These are phyloP conservation scores for Schrankia costaestrigalis DNA, from an alignment of 2,888 invertebrate species.

Conservation along the genomic window DNA sequence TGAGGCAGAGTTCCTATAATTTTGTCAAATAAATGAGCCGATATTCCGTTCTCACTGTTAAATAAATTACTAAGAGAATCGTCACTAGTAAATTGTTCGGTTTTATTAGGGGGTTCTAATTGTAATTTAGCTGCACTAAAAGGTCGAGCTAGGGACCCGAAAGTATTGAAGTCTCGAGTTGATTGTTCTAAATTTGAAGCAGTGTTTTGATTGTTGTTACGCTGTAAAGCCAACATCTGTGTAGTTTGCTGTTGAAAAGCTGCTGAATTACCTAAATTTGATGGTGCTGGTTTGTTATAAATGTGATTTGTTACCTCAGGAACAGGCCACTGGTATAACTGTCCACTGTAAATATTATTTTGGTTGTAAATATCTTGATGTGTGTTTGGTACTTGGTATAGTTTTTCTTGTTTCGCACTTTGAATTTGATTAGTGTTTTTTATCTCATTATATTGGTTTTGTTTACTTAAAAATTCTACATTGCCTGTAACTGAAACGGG, in stretches of 20 bases:
- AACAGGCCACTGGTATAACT: constrained; percentile 66
- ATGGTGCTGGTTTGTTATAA: constrained; percentile 52
- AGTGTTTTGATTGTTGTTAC: constrained; percentile 20
- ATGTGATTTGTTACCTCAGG: constrained; percentile 66
- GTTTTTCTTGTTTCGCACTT: no score
- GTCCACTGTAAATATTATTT: constrained; percentile 58
- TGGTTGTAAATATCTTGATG: constrained; percentile 14
- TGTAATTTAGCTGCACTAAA: constrained; percentile 47
- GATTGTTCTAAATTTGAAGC: constrained; percentile 14
- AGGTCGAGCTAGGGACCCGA: constrained; percentile 50
- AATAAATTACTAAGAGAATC: constrained; percentile 50
- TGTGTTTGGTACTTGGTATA: constrained; percentile 39
- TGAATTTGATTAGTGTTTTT: no score
- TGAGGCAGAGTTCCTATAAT: constrained; percentile 67
- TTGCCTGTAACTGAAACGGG: constrained; percentile 33
- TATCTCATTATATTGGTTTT: constrained; percentile 27
- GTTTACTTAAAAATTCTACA: constrained; percentile 31
- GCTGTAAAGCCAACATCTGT: constrained; percentile 28
- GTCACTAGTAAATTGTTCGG: constrained; percentile 42
- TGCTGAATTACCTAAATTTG: constrained; percentile 32
- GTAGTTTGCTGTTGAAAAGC: constrained; percentile 29
- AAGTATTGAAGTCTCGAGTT: constrained; percentile 44
- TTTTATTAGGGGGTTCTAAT: constrained; percentile 38
- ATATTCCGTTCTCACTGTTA: constrained; percentile 55
- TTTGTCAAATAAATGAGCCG: constrained; percentile 66